Conservation (phyloP, 2,113 vertebrate species). For the Grammomys dolichurus region DNA sequence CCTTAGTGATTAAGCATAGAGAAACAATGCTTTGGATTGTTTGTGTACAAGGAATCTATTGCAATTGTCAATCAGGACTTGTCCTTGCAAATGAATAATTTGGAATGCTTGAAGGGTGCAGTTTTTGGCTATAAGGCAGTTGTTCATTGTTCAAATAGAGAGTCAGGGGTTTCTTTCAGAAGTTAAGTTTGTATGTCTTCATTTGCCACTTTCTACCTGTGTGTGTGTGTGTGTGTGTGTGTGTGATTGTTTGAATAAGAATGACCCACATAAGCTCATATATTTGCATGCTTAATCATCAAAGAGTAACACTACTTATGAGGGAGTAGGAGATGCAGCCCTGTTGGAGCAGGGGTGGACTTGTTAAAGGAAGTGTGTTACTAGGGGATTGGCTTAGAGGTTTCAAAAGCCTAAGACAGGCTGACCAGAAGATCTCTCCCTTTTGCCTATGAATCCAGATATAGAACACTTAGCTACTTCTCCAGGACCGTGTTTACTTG, state of each 20-base stretch:
- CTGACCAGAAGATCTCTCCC: neutral
- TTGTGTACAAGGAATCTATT: neutral
- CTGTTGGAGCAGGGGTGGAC: neutral
- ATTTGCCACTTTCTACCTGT: neutral
- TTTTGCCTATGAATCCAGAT: neutral
- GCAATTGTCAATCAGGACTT: neutral
- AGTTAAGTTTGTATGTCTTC: neutral
- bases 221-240: no score
- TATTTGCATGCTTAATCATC: neutral
- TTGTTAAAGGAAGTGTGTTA: neutral
- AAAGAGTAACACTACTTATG: neutral
- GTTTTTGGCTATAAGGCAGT: neutral
- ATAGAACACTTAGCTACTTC: neutral
- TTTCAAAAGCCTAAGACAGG: neutral
- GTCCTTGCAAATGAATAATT: neutral
- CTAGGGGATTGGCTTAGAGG: neutral
- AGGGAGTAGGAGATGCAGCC: neutral
- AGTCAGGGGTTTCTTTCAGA: neutral
- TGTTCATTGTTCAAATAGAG: neutral
- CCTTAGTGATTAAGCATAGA: neutral
- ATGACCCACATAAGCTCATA: neutral
- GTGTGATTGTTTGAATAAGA: neutral
- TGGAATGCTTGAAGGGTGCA: neutral
- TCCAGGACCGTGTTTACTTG: neutral
- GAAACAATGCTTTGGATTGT: neutral